phyloP scores from a whole-genome alignment of 2,888 invertebrate species.

The Cephus rjabovi region DNA sequence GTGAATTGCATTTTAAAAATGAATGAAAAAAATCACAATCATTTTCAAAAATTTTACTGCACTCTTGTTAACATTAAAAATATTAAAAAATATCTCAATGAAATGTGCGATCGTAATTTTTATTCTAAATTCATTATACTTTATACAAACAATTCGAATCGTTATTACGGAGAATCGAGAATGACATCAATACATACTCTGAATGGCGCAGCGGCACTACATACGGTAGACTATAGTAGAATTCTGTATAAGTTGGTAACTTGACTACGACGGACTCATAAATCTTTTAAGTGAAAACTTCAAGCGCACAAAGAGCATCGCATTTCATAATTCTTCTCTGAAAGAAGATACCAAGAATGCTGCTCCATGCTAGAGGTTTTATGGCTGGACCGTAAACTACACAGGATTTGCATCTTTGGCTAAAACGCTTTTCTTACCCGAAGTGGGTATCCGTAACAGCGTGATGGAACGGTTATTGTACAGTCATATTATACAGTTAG shows the following conservation, averaged over 20 bases:
- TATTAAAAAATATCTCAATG: neutral
- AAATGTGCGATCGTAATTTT: neutral
- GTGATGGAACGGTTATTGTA: too few species aligned
- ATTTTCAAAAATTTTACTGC: neutral
- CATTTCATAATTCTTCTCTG: constrained; percentile 20
- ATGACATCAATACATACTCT: constrained; percentile 35
- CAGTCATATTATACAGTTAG: neutral
- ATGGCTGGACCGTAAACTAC: neutral
- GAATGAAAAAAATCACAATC: neutral
- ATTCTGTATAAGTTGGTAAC: neutral
- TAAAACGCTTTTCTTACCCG: neutral
- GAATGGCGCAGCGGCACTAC: constrained; percentile 17
- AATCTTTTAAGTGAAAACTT: neutral
- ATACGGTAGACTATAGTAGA: neutral
- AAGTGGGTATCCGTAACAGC: too few species aligned
- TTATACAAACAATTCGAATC: constrained; percentile 37
- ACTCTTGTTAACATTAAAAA: neutral
- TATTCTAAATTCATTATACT: constrained; percentile 34
- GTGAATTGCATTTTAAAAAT: neutral
- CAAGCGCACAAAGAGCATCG: constrained; percentile 26
- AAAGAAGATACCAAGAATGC: neutral
- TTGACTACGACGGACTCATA: neutral
- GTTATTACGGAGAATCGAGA: constrained; percentile 27
- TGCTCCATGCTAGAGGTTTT: neutral
- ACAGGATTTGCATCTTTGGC: neutral